Conservation (phyloP, 2,113 vertebrate species). For the Mustela lutreola region DNA sequence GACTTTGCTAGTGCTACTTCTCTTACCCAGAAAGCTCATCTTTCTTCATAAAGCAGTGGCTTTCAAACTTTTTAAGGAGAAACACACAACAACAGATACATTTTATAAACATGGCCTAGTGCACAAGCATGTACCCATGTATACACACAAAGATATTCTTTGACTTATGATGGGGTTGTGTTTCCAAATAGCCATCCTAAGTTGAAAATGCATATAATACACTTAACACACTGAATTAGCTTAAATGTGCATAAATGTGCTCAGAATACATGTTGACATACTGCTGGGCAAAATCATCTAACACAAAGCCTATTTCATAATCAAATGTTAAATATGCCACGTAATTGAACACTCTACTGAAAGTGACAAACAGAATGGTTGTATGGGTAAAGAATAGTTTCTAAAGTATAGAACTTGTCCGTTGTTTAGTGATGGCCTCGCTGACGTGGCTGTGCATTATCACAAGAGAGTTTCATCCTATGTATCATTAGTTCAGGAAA, state of each 20-base stretch:
- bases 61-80: slow-evolving; percentile 42
- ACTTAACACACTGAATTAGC: not conserved
- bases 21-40: not conserved
- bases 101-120: not conserved
- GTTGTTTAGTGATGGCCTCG: not conserved
- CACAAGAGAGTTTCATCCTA: not conserved
- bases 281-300: not conserved
- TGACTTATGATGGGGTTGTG: not conserved
- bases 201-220: not conserved
- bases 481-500: not conserved
- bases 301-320: not conserved
- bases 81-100: not conserved
- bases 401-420: not conserved
- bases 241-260: not conserved
- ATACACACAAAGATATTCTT: not conserved
- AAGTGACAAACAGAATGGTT: not conserved
- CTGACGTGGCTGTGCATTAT: not conserved
- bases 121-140: not conserved
- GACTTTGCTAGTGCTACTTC: not conserved
- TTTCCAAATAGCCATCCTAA: not conserved
- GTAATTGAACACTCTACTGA: not conserved
- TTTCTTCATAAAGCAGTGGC: not conserved
- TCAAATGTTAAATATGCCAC: not conserved
- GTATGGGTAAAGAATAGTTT: not conserved
- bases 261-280: not conserved